Percentiles rank a stretch among this genome's conserved stretches.
Evolutionary conservation across 92 coral and sea anemone species (phyloP).

Genomic region (Anthopleura xanthogrammica): DNA sequence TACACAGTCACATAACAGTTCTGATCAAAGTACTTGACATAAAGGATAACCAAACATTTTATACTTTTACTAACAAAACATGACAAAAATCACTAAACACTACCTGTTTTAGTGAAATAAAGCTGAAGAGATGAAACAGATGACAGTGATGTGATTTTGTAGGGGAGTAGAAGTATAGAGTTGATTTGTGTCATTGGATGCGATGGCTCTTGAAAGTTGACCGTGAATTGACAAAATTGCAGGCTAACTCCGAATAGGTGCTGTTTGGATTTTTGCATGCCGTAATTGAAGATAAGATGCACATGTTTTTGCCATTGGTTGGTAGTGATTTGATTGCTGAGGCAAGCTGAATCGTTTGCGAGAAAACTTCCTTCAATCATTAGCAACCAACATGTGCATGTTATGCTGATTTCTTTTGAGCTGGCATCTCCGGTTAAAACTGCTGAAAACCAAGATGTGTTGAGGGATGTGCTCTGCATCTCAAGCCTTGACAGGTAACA

Average conservation of each 20-base stretch:
- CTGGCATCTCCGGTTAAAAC: background rate
- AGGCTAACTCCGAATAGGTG: constrained; percentile 14
- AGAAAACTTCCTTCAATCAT: constrained; percentile 9
- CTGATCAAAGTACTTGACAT: no score
- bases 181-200: constrained; percentile 29
- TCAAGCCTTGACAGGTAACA: background rate
- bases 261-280: constrained; percentile 13
- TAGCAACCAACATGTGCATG: constrained; percentile 25
- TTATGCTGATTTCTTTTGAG: background rate
- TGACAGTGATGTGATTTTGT: constrained; percentile 20
- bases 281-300: constrained; percentile 19
- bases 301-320: constrained; percentile 15
- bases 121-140: constrained; percentile 31
- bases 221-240: constrained; percentile 30
- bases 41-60: no score
- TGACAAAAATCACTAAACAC: constrained; percentile 20
- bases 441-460: constrained; percentile 9
- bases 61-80: no score
- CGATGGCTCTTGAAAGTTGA: constrained; percentile 37
- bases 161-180: constrained; percentile 32
- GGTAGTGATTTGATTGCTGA: background rate
- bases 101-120: constrained; percentile 29
- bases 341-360: background rate
- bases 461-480: constrained; percentile 15
- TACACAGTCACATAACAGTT: no score